These are phyloP conservation scores for Ambastaia sidthimunki DNA, from an alignment of 2,797 vertebrate genomes.

Conservation along the genomic window DNA sequence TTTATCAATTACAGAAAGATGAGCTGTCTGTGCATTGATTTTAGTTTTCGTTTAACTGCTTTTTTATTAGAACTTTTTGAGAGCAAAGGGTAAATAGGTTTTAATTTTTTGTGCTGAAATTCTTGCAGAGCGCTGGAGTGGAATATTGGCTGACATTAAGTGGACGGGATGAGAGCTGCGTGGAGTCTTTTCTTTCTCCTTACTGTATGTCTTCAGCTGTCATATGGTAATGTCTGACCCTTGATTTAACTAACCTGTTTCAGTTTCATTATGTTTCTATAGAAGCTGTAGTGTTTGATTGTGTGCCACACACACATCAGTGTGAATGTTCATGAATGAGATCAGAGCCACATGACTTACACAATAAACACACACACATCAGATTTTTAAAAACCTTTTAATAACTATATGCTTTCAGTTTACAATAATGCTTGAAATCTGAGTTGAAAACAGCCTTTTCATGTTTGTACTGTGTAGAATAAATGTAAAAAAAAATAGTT, in stretches of 20 bases:
- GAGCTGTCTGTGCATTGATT: not conserved
- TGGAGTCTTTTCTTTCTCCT: constrained; percentile 37
- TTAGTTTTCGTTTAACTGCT: not conserved
- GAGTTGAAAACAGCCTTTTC: not conserved
- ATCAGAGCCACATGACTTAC: not conserved
- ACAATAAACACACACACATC: not conserved
- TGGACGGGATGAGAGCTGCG: constrained; percentile 40
- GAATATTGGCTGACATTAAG: constrained; percentile 2
- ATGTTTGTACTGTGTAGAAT: too few species aligned
- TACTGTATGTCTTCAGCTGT: constrained; percentile 39
- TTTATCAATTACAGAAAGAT: not conserved
- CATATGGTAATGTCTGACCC: constrained; percentile 48
- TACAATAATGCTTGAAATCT: not conserved
- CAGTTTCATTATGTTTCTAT: constrained; percentile 4
- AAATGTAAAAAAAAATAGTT: too few species aligned
- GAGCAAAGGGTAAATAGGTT: not conserved
- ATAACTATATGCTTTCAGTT: not conserved
- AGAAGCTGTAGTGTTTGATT: not conserved
- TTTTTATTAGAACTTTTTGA: not conserved
- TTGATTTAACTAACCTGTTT: constrained; percentile 10
- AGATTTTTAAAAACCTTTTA: not conserved
- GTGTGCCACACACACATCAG: not conserved
- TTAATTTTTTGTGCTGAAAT: not conserved
- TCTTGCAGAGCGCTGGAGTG: not conserved
- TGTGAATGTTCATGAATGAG: not conserved